A percentile compares a stretch with the other conserved stretches of the same genome.
These are phyloP conservation scores for Cantharis nigra DNA, from an alignment of 2,888 invertebrate species.

Conservation along the genomic window DNA sequence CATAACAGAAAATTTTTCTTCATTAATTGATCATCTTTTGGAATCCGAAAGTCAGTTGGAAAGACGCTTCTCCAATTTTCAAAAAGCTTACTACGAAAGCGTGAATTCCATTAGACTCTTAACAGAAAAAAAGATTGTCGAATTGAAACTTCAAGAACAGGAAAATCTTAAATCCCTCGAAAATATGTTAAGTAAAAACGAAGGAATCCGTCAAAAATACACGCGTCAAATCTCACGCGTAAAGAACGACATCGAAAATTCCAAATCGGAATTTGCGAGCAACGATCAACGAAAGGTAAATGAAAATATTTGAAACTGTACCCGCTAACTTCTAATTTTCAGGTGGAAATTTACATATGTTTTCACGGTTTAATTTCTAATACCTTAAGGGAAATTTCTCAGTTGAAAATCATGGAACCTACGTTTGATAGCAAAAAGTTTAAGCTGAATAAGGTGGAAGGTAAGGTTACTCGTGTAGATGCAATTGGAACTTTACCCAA, in stretches of 20 bases:
- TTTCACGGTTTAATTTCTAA: conserved; percentile 64
- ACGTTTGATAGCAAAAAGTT: conserved; percentile 64
- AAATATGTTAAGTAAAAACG: conserved; percentile 56
- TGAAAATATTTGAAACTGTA: neutral
- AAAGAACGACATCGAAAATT: conserved; percentile 53
- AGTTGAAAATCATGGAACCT: conserved; percentile 62
- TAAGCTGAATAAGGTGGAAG: conserved; percentile 53
- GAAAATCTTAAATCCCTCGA: conserved; percentile 55
- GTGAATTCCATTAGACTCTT: conserved; percentile 60
- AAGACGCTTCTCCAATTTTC: conserved; percentile 53
- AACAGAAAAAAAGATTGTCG: conserved; percentile 60
- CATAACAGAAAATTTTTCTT: conserved; percentile 61
- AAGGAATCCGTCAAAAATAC: conserved; percentile 57
- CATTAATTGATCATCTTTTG: conserved; percentile 62
- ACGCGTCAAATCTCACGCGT: conserved; percentile 57
- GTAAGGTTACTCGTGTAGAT: neutral
- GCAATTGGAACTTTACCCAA: conserved; percentile 57
- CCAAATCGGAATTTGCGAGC: conserved; percentile 41
- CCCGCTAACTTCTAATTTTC: conserved; percentile 17
- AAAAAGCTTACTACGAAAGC: conserved; percentile 62
- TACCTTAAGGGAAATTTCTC: conserved; percentile 61
- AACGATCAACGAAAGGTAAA: conserved; percentile 58
- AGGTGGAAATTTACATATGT: conserved; percentile 63
- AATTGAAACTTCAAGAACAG: conserved; percentile 57
- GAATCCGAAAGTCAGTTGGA: conserved; percentile 58